phyloP scores from a whole-genome alignment of 2,797 vertebrate genomes.

The Geotrypetes seraphini region DNA sequence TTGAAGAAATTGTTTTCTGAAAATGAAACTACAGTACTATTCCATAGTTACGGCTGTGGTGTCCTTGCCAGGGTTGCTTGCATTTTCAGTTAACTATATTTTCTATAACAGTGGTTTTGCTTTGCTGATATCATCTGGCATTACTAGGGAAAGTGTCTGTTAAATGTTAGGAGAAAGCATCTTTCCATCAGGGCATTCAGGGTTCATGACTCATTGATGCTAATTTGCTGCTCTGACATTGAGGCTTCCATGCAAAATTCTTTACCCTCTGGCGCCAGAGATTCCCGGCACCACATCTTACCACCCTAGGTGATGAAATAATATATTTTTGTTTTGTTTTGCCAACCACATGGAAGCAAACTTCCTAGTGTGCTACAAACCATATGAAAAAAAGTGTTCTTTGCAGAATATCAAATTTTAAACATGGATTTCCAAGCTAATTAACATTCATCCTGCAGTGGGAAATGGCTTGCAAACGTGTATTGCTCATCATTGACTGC shows the following conservation, averaged over 20 bases:
- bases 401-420: constrained; percentile 4
- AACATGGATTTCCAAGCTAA: constrained; percentile 26
- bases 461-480: constrained; percentile 14
- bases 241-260: constrained; percentile 46
- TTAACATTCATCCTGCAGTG: constrained; percentile 15
- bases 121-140: too few species aligned
- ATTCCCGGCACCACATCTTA: constrained; percentile 40
- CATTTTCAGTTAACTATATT: too few species aligned
- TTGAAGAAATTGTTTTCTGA: too few species aligned
- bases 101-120: too few species aligned
- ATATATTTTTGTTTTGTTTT: constrained; percentile 26
- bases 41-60: too few species aligned
- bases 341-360: constrained; percentile 15
- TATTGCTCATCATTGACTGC: constrained; percentile 9
- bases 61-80: too few species aligned
- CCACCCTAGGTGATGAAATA: constrained; percentile 35
- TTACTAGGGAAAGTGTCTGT: not conserved
- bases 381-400: too few species aligned
- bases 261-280: constrained; percentile 56
- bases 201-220: constrained; percentile 54
- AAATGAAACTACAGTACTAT: too few species aligned
- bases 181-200: constrained; percentile 43
- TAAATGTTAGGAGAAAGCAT: constrained; percentile 44
- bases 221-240: constrained; percentile 54
- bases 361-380: constrained; percentile 2